Percentiles rank a stretch among this genome's conserved stretches.
Evolutionary conservation across 2,113 vertebrate genomes (phyloP).

Genomic region (Enhydra lutris): DNA sequence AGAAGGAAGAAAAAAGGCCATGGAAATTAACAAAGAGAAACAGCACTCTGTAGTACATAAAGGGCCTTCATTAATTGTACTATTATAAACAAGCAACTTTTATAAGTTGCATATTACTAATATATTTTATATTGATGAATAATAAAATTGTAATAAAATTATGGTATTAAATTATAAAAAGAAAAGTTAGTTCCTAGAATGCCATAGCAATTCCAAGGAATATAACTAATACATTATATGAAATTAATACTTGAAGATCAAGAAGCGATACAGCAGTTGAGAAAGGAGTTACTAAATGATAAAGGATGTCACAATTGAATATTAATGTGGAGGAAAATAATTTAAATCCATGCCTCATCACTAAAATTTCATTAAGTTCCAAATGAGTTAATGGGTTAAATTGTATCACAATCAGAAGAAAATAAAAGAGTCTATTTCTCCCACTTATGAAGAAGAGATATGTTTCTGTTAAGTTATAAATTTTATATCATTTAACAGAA

Average conservation of each 20-base stretch:
- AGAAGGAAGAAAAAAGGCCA: background rate
- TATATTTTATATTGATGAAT: background rate
- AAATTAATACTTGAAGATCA: conserved; percentile 7
- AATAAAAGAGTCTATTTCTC: background rate
- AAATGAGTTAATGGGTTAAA: conserved; percentile 8
- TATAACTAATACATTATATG: background rate
- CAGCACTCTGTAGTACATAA: background rate
- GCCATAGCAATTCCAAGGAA: background rate
- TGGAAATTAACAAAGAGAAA: background rate
- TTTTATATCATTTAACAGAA: conserved; percentile 22
- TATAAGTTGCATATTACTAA: background rate
- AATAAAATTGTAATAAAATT: background rate
- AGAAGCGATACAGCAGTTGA: background rate
- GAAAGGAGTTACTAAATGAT: conserved; percentile 27
- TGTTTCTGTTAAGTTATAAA: background rate
- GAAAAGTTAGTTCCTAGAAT: background rate
- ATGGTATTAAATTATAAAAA: background rate
- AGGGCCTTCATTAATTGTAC: background rate
- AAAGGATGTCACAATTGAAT: background rate
- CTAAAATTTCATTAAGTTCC: conserved; percentile 31
- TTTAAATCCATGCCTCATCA: background rate
- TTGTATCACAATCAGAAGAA: background rate
- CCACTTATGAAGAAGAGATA: background rate
- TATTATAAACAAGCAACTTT: background rate
- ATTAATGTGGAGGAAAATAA: background rate